These are phyloP conservation scores for Nannoperca obscura DNA, from an alignment of 2,797 vertebrate genomes.

Conservation along the genomic window DNA sequence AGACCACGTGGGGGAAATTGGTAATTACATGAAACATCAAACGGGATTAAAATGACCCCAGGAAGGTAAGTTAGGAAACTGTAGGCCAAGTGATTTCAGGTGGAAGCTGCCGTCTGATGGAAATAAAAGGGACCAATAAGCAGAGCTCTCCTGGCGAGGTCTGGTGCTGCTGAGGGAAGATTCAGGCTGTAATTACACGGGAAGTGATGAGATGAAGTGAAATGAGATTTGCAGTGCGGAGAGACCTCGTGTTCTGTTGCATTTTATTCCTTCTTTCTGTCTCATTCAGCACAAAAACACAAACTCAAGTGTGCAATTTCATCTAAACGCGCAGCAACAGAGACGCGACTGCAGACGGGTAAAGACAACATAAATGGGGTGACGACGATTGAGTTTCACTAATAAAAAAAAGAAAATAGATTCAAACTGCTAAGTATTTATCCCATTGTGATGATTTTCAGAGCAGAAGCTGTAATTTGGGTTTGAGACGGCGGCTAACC, in stretches of 20 bases:
- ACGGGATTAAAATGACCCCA: constrained; percentile 21
- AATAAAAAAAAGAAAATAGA: background rate
- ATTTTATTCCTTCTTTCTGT: background rate
- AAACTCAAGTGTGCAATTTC: background rate
- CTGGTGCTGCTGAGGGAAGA: constrained; percentile 1
- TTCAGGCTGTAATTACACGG: constrained; percentile 20
- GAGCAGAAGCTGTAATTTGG: constrained; percentile 60
- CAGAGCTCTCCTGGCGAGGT: background rate
- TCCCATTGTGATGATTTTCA: constrained; percentile 21
- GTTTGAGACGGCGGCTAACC: constrained; percentile 27
- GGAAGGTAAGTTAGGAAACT: background rate
- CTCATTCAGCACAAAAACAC: background rate
- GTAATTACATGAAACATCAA: constrained; percentile 13
- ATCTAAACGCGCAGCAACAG: background rate
- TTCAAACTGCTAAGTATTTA: background rate
- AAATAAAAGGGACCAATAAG: background rate
- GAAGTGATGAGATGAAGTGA: constrained; percentile 13
- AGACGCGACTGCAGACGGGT: background rate
- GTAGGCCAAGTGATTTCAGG: constrained; percentile 5
- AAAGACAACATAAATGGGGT: background rate
- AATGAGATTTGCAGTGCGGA: constrained; percentile 14
- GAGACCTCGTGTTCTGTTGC: background rate
- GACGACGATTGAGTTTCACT: background rate
- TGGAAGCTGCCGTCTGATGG: background rate
- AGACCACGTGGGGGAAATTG: background rate